Conservation (phyloP, 2,797 vertebrate genomes). For the Oryzias sinensis region DNA sequence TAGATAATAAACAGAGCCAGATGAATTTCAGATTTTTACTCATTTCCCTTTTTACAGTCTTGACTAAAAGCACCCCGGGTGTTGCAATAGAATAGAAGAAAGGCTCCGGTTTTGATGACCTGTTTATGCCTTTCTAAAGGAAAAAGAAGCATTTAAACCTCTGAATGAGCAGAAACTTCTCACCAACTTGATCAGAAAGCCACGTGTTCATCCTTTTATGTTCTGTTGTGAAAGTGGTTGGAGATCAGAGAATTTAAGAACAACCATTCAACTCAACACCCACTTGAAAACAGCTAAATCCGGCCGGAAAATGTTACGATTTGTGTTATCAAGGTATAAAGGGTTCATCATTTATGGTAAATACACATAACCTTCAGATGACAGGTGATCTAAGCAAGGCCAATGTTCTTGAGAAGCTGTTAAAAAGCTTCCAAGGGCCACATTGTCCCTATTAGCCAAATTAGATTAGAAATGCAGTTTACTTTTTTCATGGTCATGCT, state of each 20-base stretch:
- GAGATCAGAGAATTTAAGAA: slow-evolving; percentile 36
- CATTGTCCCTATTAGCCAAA: slow-evolving; percentile 24
- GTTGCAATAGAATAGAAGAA: slow-evolving; percentile 76
- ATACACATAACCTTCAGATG: slow-evolving; percentile 18
- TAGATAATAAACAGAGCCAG: slow-evolving; percentile 57
- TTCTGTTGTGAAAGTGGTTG: slow-evolving; percentile 25
- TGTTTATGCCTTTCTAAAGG: slow-evolving; percentile 38
- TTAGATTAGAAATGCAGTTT: slow-evolving; percentile 48
- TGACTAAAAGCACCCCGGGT: slow-evolving; percentile 72
- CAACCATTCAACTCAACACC: slow-evolving; percentile 9
- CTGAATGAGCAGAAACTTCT: slow-evolving; percentile 10
- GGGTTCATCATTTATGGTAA: too few relatives aligned
- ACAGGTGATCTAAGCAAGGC: slow-evolving; percentile 19
- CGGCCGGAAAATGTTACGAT: neutral
- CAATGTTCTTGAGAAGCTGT: slow-evolving; percentile 17
- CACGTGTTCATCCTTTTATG: neutral
- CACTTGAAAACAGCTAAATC: slow-evolving; percentile 28
- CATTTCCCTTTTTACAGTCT: slow-evolving; percentile 32
- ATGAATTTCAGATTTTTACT: slow-evolving; percentile 35
- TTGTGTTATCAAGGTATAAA: too few relatives aligned
- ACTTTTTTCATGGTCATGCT: slow-evolving; percentile 42
- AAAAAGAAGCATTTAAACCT: slow-evolving; percentile 41
- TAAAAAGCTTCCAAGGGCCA: slow-evolving; percentile 9
- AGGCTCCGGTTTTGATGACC: slow-evolving; percentile 56
- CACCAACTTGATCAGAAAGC: slow-evolving; percentile 41